Evolutionary conservation across 1,140 invertebrate species (phyloP).

Genomic region (Apis dorsata): DNA sequence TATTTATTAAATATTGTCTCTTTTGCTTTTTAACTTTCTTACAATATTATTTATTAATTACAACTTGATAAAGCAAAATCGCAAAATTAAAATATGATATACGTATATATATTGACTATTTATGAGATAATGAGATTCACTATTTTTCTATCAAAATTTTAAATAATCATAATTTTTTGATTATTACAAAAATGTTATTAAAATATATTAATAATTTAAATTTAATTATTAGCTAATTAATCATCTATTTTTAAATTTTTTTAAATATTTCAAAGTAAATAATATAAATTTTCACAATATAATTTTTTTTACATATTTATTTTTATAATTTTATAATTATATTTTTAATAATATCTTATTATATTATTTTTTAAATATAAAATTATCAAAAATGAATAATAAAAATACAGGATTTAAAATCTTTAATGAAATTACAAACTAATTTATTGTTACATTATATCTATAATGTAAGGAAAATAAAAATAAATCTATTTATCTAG

Average conservation of each 20-base stretch:
- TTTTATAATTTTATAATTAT: background rate
- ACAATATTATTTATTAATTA: background rate
- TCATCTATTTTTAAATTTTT: background rate
- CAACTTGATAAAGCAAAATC: background rate
- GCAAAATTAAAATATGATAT: background rate
- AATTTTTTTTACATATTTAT: background rate
- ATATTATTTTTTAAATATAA: too few relatives aligned
- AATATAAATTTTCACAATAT: background rate
- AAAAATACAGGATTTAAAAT: too few relatives aligned
- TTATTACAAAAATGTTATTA: background rate
- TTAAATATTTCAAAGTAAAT: background rate
- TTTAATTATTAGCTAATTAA: background rate
- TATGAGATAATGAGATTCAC: background rate
- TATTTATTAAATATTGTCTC: conserved; percentile 17
- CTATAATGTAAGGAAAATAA: conserved; percentile 30
- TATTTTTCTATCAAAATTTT: background rate
- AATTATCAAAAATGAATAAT: background rate
- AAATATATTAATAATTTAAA: background rate
- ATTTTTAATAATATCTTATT: background rate
- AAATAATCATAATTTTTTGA: background rate
- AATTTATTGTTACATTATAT: conserved; percentile 47
- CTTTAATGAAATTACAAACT: background rate
- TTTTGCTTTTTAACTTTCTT: background rate
- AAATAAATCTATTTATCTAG: background rate
- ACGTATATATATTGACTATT: background rate